Base-by-base conservation (phyloP, 2,888 invertebrate species). In the Athalia cordata region DNA sequence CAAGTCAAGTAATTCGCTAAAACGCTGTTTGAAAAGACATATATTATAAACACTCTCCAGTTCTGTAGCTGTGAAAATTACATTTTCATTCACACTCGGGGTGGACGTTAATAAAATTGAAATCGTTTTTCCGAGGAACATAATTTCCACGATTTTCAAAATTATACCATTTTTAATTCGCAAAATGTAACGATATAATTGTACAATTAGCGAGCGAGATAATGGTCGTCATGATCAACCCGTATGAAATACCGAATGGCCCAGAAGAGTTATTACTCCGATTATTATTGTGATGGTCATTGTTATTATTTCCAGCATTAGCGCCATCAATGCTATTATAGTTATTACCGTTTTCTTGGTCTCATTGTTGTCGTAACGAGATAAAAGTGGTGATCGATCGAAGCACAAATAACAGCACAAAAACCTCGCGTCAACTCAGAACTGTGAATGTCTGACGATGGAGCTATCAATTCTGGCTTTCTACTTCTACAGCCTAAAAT, bases 301-400 rank as follows among this genome's bases (percentile, higher is more conserved):
- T 59, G 59, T 47, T 55, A 15, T 68, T 55, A 55, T 43, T 55
- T 43, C 55, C 29, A 68, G 50, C 52, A 68, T 68, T 68, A 68
- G 57, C 59, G 13, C 57, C 59, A 72, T 72, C 59, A 70, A 43
- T 70, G n/a, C 72, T 13, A 57, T 72, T 59, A 72, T 59, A 72
- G 55, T 59, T 57, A 59, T 72, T 72, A 59, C 15, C n/a, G 72
- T 52, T 59, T 72, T 57, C 72, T 45, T 72, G 57, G 72, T 72
- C 13, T 66, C 49, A 66, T 66, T 66, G 66, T 66, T 49, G 13
- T 49, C 68, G 50, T 68, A 68, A 68, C 52, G 68, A 68, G 68
- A 68, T 68, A 15, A 68, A 29, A 68, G 68, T 52, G 68, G 68
- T 68, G 68, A 68, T 68, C 68, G 68, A 68, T 68, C 68, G 68